A percentile compares a stretch with the other conserved stretches of the same genome.
Conservation (phyloP, 2,797 vertebrate genomes). For the Adrianichthys oophorus region DNA sequence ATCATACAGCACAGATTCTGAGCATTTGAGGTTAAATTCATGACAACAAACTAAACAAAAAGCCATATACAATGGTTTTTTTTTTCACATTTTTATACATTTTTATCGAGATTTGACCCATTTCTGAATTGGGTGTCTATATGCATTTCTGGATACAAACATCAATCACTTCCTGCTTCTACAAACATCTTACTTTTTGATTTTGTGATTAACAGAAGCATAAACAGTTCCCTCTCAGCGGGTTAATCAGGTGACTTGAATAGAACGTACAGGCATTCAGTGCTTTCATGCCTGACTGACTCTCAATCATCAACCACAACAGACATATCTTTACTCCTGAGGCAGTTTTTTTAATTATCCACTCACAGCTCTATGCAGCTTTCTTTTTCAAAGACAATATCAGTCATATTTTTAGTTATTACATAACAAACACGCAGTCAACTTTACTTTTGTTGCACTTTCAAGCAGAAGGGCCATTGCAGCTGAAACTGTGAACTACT, state of each 20-base stretch:
- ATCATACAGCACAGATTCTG: too few relatives aligned
- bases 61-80: too few relatives aligned
- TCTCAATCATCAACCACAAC: conserved; percentile 9
- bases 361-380: conserved; percentile 12
- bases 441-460: conserved; percentile 16
- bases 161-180: too few relatives aligned
- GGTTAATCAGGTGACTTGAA: not conserved
- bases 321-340: conserved; percentile 37
- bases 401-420: conserved; percentile 30
- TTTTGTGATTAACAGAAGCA: too few relatives aligned
- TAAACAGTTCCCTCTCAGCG: too few relatives aligned
- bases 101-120: too few relatives aligned
- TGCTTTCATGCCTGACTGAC: not conserved
- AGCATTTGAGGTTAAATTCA: too few relatives aligned
- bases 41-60: too few relatives aligned
- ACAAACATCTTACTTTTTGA: too few relatives aligned
- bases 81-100: too few relatives aligned
- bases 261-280: not conserved
- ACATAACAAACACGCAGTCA: conserved; percentile 30
- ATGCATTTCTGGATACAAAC: too few relatives aligned
- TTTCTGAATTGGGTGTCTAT: too few relatives aligned
- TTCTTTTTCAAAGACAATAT: conserved; percentile 25
- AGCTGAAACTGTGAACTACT: conserved; percentile 10
- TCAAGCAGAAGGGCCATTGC: not conserved
- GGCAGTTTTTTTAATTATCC: conserved; percentile 31